Conservation (phyloP, 2,888 invertebrate species). For the Drosophila flavopinicola region DNA sequence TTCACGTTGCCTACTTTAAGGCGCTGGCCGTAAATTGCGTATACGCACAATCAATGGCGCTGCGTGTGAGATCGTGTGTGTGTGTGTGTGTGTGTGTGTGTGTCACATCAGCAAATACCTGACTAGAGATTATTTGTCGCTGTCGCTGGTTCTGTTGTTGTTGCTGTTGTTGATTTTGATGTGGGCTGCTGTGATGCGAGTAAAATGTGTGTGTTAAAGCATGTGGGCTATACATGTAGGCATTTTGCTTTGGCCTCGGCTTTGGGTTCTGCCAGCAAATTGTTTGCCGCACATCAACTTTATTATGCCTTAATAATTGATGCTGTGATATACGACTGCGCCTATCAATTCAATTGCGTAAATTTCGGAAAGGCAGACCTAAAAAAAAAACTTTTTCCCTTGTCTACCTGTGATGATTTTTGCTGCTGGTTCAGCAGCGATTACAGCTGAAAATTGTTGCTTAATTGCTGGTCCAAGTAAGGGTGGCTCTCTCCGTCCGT, state of each 20-base stretch:
- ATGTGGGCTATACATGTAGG: neutral
- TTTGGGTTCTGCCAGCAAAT: constrained; percentile 26
- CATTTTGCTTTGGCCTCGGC: constrained; percentile 14
- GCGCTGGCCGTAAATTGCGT: constrained; percentile 48
- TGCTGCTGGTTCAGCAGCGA: constrained; percentile 46
- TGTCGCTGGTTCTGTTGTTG: constrained; percentile 18
- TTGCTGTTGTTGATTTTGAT: constrained; percentile 8
- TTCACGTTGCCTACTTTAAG: constrained; percentile 56
- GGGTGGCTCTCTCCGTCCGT: neutral
- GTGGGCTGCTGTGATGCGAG: constrained; percentile 11
- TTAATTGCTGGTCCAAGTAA: constrained; percentile 65
- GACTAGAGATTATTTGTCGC: constrained; percentile 55
- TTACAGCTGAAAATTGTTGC: constrained; percentile 74
- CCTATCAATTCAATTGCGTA: constrained; percentile 43
- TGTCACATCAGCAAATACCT: constrained; percentile 51
- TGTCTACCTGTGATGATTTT: neutral
- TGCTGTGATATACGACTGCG: constrained; percentile 22
- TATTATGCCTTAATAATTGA: constrained; percentile 61
- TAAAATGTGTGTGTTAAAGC: constrained; percentile 1
- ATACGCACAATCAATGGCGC: constrained; percentile 32
- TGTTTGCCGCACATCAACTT: constrained; percentile 59
- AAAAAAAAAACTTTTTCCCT: constrained; percentile 18
- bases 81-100: constrained; percentile 6
- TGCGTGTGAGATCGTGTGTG: neutral
- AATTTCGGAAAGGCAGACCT: constrained; percentile 46